Percentiles rank a stretch among this genome's conserved stretches.
phyloP scores from a whole-genome alignment of 2,888 invertebrate genomes.

The Melanostoma scalare region DNA sequence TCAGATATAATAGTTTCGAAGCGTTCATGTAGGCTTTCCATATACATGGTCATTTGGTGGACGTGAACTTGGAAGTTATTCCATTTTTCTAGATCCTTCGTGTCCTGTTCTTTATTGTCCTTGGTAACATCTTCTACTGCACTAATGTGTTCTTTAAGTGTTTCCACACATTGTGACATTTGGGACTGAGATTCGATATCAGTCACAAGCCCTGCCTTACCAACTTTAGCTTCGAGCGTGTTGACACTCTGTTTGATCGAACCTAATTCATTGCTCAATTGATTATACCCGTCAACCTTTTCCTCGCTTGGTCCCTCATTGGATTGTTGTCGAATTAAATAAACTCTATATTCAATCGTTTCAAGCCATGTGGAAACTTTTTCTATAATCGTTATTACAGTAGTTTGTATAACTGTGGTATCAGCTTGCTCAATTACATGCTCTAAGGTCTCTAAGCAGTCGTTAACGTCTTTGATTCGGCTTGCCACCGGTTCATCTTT shows the following conservation, averaged over 20 bases:
- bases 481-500: slow-evolving; percentile 84
- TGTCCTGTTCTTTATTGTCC: slow-evolving; percentile 84
- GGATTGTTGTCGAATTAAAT: slow-evolving; percentile 84
- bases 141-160: slow-evolving; percentile 86
- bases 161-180: slow-evolving; percentile 84
- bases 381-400: slow-evolving; percentile 89
- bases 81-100: slow-evolving; percentile 87
- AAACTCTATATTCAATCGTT: slow-evolving; percentile 91
- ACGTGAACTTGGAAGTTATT: slow-evolving; percentile 87
- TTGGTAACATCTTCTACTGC: slow-evolving; percentile 87
- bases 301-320: slow-evolving; percentile 85
- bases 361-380: slow-evolving; percentile 92
- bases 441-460: slow-evolving; percentile 79
- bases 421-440: slow-evolving; percentile 85
- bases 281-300: slow-evolving; percentile 84
- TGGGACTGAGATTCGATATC: slow-evolving; percentile 83
- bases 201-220: slow-evolving; percentile 79
- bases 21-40: slow-evolving; percentile 78
- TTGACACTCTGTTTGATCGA: slow-evolving; percentile 87
- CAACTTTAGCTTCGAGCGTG: slow-evolving; percentile 85
- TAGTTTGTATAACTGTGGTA: slow-evolving; percentile 85
- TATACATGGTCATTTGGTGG: slow-evolving; percentile 80
- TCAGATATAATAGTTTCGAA: slow-evolving; percentile 79
- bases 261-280: slow-evolving; percentile 86
- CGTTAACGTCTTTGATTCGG: slow-evolving; percentile 84